phyloP scores from a whole-genome alignment of 2,113 vertebrate species.

The Coracopsis vasa region DNA sequence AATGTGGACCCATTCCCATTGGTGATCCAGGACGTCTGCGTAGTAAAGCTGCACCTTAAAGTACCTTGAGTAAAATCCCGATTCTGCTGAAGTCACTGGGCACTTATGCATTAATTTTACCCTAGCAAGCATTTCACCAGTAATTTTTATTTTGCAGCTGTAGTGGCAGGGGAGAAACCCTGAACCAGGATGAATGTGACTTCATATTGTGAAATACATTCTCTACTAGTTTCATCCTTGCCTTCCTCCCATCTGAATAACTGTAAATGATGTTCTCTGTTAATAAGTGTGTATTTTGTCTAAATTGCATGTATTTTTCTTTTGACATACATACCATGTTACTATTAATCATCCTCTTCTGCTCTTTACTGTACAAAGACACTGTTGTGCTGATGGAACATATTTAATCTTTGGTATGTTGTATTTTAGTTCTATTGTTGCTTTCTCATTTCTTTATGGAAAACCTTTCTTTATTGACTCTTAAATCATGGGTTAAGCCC shows the following conservation, averaged over 20 bases:
- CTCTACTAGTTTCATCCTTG: conserved; percentile 35
- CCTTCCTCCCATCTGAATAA: conserved; percentile 44
- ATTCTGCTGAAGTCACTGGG: not conserved
- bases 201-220: conserved; percentile 22
- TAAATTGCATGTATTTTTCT: conserved; percentile 60
- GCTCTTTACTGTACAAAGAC: conserved; percentile 21
- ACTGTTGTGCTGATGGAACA: conserved; percentile 29
- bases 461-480: conserved; percentile 51
- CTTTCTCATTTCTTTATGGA: conserved; percentile 48
- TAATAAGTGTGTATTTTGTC: conserved; percentile 61
- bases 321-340: conserved; percentile 29
- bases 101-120: not conserved
- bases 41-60: not conserved
- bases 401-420: conserved; percentile 37
- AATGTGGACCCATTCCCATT: fast-evolving
- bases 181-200: conserved; percentile 25
- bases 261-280: conserved; percentile 54
- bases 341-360: conserved; percentile 45
- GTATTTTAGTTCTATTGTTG: conserved; percentile 54
- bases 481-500: conserved; percentile 56
- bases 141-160: conserved; percentile 23
- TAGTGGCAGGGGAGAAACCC: not conserved
- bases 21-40: not conserved
- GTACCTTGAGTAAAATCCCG: not conserved
- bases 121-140: not conserved